Conservation (phyloP, 2,888 invertebrate genomes). For the Ichneumon xanthorius region DNA sequence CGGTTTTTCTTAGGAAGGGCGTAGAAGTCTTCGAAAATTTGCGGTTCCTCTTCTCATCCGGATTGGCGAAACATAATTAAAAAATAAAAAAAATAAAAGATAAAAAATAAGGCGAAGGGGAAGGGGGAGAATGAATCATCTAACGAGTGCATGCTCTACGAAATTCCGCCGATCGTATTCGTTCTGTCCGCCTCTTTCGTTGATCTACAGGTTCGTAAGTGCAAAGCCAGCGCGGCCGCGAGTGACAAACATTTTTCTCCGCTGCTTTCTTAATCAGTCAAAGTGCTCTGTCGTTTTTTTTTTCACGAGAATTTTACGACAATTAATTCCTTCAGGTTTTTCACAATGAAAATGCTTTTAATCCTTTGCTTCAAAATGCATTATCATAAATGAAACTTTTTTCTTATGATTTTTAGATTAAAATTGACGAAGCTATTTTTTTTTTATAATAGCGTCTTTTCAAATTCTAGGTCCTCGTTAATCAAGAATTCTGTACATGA, state of each 20-base stretch:
- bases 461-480: no score
- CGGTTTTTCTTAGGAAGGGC: not conserved
- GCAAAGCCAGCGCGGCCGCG: constrained; percentile 25
- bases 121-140: constrained; percentile 69
- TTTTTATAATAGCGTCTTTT: no score
- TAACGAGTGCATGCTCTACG: constrained; percentile 81
- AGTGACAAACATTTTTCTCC: not conserved
- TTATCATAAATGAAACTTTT: no score
- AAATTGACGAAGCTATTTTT: no score
- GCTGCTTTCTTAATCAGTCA: constrained; percentile 35
- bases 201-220: constrained; percentile 43
- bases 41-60: not conserved
- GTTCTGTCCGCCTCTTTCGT: constrained; percentile 1
- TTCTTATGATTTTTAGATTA: no score
- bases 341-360: not conserved
- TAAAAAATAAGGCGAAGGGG: constrained; percentile 52
- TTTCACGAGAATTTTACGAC: not conserved
- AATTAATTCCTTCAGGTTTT: not conserved
- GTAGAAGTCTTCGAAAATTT: not conserved
- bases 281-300: constrained; percentile 32
- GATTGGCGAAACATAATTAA: not conserved
- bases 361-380: no score
- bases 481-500: no score
- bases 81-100: constrained; percentile 1
- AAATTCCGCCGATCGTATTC: constrained; percentile 76